These are phyloP conservation scores for Furnarius figulus DNA, from an alignment of 2,113 vertebrate species.

Conservation along the genomic window DNA sequence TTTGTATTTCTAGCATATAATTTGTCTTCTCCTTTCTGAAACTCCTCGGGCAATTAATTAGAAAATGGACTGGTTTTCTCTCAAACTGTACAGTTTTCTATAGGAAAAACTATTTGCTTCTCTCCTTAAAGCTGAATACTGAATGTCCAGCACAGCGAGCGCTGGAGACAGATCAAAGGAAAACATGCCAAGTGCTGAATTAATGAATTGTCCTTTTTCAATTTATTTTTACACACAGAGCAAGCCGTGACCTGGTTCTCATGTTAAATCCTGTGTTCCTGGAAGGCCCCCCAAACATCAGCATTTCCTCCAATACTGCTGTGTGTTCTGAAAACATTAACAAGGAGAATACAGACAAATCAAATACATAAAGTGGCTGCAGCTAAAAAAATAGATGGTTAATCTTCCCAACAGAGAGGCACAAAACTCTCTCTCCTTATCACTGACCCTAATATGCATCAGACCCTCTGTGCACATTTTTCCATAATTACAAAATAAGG, in stretches of 20 bases:
- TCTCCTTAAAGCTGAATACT: conserved; percentile 35
- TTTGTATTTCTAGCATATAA: background rate
- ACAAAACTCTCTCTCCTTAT: background rate
- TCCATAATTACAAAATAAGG: background rate
- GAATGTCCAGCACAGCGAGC: background rate
- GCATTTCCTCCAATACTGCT: background rate
- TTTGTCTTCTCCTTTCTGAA: background rate
- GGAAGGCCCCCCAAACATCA: background rate
- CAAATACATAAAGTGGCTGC: background rate
- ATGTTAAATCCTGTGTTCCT: conserved; percentile 23
- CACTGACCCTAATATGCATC: background rate
- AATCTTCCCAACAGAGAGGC: background rate
- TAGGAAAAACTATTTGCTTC: background rate
- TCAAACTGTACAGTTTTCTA: background rate
- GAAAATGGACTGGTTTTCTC: background rate
- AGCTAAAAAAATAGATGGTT: background rate
- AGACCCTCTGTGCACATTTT: background rate
- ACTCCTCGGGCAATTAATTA: background rate
- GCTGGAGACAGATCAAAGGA: conserved; percentile 59
- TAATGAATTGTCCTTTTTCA: conserved; percentile 48
- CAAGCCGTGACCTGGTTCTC: conserved; percentile 10
- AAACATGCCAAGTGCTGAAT: conserved; percentile 35
- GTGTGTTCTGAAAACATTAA: background rate
- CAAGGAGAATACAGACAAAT: background rate
- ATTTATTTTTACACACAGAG: conserved; percentile 40